Evolutionary conservation across 1,140 invertebrate genomes (phyloP), one percentile per base, ranked within the genome.

Genomic region (Trichonephila clavata): DNA sequence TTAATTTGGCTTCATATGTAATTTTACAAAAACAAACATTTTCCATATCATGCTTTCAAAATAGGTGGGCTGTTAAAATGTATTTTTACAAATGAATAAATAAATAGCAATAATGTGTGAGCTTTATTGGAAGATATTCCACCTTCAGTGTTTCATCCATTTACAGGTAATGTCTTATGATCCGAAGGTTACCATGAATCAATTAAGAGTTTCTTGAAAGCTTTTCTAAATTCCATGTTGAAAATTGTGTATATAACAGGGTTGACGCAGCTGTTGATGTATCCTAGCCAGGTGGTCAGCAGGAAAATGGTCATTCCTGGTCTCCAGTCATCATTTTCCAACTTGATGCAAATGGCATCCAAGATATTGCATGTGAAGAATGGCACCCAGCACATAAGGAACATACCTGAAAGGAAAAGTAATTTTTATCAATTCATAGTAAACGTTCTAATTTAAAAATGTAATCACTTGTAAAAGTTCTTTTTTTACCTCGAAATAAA

Each of bases 211-310:
- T 99, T 99, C 95, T 99, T 98, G 96, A 99, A 99, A 60, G 99
- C 99, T 97, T 99, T 99, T 94, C 99, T 97, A 96, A 99, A 99
- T 96, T 99, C 99, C 8, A 98, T 98, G 96, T 99, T 99, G 97
- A 99, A 99, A 95, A 99, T 99, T 60, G 99, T 99, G 96, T 99
- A 99, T 96, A 99, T 99, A 94, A 99, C 98, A 6, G 99, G 99
- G 96, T 99, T 99, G 92, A 99, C 98, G 95, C 98, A 99, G 95
- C 96, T 99, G 96, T 99, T 99, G 96, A 99, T 99, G 96, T 99
- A 99, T 81, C 99, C 99, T 57, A 99, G 97, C 99, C 99, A 99
- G 4, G 99, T 99, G 94, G 98, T 99, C 77, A 99, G 96, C 95
- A 99, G 98, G 96, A 99, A 99, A 18, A 97, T 97, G 1, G 97